These are phyloP conservation scores for Umimayanthus kanabou DNA, from an alignment of 92 coral and sea anemone genomes.

Conservation along the genomic window DNA sequence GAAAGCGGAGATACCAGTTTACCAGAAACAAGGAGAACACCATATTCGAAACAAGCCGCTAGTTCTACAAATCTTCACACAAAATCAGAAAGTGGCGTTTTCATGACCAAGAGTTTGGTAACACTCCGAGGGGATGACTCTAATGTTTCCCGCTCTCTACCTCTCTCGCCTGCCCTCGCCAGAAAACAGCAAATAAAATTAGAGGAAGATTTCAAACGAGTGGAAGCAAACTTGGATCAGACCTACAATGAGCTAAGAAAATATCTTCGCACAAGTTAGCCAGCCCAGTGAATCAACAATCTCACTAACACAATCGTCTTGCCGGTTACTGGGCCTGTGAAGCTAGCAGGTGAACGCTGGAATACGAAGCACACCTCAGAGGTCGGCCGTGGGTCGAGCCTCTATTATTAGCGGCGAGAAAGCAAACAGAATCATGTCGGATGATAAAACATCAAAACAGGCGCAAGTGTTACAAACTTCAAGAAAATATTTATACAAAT, in stretches of 20 bases:
- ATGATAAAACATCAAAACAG: too few species aligned
- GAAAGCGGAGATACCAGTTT: neutral
- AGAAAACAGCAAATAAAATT: constrained; percentile 67
- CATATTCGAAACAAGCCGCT: neutral
- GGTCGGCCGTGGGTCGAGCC: too few species aligned
- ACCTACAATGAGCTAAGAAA: constrained; percentile 67
- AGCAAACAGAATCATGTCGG: too few species aligned
- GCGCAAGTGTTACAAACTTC: too few species aligned
- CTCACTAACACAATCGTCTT: neutral
- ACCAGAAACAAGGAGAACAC: neutral
- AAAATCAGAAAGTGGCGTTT: neutral
- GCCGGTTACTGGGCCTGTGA: neutral
- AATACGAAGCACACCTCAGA: too few species aligned
- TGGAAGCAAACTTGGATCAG: constrained; percentile 64
- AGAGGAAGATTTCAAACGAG: constrained; percentile 69
- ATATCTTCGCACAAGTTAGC: constrained; percentile 51
- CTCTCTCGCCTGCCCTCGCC: constrained; percentile 51
- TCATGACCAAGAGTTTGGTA: constrained; percentile 17
- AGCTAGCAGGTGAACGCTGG: neutral
- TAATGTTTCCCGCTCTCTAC: constrained; percentile 36
- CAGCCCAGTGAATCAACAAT: neutral
- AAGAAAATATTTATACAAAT: too few species aligned
- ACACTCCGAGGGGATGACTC: constrained; percentile 33
- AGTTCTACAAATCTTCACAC: neutral
- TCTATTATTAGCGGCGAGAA: too few species aligned